Evolutionary conservation across 2,113 vertebrate species (phyloP), one percentile per base, ranked within the genome.

Genomic region (Malurus melanocephalus): DNA sequence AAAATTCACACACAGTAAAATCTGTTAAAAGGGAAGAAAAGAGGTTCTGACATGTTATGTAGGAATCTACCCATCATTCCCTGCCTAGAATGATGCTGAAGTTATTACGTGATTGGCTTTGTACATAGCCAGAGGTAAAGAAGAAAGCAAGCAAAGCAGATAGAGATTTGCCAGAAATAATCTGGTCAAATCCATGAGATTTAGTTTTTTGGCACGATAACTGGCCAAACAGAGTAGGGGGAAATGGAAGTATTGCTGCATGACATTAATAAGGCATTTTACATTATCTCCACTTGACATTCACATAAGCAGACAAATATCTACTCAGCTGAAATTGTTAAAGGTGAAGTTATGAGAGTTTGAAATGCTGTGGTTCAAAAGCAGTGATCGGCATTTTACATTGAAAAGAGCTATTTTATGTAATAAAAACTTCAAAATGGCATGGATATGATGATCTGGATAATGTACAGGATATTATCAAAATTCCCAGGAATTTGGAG

Each of bases 81-180:
- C 72, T 75, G 45, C 30, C 46, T 78, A 4, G 7, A 79, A 64
- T 3, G 3, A 45, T 71, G 40, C 7, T 49, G 45, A 52, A 81
- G 17, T 78, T 57, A n/a, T 21, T 81, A 85, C 57, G 56, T 10
- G 1, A 62, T 38, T 73, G 8, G 73, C 59, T 73, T 67, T 80
- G 22, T 46, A 80, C 55, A 26, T 21, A 81, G 79, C 28, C 24
- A 72, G 45, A 85, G 43, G 62, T 78, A 49, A 77, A 76, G 71
- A 62, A 46, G 40, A 64, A 56, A 71, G 14, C 48, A 75, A 53
- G 56, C n/a, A 89, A 78, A 87, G 28, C 61, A 61, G 35, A 75
- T 61, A 49, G 21, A 45, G 42, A 48, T 89, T 81, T 71, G 38
- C 85, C 79, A 87, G 62, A 88, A 79, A 78, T 78, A 93, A 92